Evolutionary conservation across 2,113 vertebrate species (phyloP).

Genomic region (Menura novaehollandiae): DNA sequence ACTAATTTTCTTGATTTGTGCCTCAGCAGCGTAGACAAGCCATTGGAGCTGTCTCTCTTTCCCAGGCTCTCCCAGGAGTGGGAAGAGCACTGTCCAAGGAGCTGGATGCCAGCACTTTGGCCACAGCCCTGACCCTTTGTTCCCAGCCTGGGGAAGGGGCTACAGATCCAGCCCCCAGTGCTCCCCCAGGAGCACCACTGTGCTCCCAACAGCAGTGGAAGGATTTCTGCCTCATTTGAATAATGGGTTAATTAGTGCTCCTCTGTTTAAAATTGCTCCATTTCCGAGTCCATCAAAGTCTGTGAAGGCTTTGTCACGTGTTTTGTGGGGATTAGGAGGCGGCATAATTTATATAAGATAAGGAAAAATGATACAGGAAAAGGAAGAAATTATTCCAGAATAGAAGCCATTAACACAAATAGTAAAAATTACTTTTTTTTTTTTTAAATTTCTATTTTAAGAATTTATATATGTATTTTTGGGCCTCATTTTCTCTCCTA

Average conservation of each 20-base stretch:
- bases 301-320: neutral
- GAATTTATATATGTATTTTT: neutral
- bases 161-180: neutral
- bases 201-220: neutral
- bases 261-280: neutral
- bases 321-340: neutral
- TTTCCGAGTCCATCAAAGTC: neutral
- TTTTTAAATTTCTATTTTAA: neutral
- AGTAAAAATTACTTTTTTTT: neutral
- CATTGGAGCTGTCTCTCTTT: neutral
- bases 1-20: neutral
- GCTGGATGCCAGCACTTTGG: accelerated
- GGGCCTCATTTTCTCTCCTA: neutral
- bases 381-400: neutral
- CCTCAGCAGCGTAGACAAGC: neutral
- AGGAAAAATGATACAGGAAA: neutral
- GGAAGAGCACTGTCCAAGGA: accelerated
- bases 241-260: neutral
- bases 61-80: accelerated
- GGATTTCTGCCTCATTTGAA: neutral
- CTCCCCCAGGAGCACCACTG: too few relatives aligned
- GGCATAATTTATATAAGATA: neutral
- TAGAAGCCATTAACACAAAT: neutral
- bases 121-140: neutral
- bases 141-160: neutral